Evolutionary conservation across 2,797 vertebrate genomes (phyloP).

Genomic region (Emydoidea blandingii): DNA sequence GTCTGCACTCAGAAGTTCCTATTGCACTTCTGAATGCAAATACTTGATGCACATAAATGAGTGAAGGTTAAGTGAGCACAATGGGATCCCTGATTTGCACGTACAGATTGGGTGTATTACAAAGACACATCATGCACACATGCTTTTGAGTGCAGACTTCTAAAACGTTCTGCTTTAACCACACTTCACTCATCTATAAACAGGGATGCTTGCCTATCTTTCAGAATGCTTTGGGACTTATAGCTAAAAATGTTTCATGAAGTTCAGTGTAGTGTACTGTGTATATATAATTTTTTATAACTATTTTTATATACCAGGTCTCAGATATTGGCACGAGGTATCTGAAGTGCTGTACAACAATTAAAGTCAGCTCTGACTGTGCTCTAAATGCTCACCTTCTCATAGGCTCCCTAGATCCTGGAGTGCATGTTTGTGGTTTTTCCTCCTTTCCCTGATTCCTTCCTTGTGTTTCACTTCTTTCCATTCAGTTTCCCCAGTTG

Average conservation of each 20-base stretch:
- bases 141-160: constrained; percentile 1
- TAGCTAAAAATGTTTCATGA: background rate
- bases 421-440: background rate
- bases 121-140: background rate
- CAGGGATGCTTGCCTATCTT: constrained; percentile 41
- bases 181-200: background rate
- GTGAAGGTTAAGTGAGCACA: constrained; percentile 68
- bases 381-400: background rate
- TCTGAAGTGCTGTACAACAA: background rate
- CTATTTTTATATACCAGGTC: background rate
- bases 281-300: background rate
- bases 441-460: background rate
- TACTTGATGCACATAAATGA: background rate
- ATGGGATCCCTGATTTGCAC: constrained; percentile 56
- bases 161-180: constrained; percentile 41
- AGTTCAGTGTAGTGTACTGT: background rate
- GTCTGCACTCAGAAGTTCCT: constrained; percentile 14
- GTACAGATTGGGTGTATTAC: constrained; percentile 28
- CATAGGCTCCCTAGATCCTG: rapidly evolving
- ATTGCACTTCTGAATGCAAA: constrained; percentile 32
- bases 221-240: constrained; percentile 25
- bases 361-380: background rate
- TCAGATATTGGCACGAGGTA: rapidly evolving
- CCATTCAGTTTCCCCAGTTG: background rate
- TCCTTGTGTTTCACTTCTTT: background rate